Conservation (phyloP, 2,797 vertebrate species). For the Peromyscus nudipes region DNA sequence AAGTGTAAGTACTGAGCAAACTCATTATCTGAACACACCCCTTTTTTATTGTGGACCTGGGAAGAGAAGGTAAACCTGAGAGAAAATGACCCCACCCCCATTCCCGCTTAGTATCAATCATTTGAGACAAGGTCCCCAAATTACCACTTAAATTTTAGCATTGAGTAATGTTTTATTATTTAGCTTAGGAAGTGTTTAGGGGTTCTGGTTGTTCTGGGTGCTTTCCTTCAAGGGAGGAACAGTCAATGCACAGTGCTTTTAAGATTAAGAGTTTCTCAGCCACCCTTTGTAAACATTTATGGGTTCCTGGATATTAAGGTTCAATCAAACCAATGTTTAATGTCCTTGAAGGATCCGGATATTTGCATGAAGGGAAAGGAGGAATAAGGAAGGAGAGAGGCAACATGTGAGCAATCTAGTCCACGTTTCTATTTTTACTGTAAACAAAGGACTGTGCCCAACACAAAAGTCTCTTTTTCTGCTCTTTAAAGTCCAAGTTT, state of each 20-base stretch:
- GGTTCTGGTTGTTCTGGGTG: neutral
- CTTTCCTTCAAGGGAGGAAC: conserved; percentile 46
- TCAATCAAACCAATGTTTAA: conserved; percentile 71
- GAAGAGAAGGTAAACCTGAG: neutral
- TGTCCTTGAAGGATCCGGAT: conserved; percentile 60
- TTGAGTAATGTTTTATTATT: neutral
- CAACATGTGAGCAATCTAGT: neutral
- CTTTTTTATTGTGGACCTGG: neutral
- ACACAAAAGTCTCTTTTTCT: conserved; percentile 42
- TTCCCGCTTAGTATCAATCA: neutral
- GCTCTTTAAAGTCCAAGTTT: neutral
- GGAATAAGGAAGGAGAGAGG: conserved; percentile 46
- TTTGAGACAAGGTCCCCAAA: neutral
- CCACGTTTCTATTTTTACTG: conserved; percentile 30
- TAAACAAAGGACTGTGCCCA: neutral
- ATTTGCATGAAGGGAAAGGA: conserved; percentile 30
- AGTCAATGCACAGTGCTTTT: neutral
- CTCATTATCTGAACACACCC: neutral
- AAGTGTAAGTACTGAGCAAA: neutral
- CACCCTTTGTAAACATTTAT: conserved; percentile 66
- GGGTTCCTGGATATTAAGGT: neutral
- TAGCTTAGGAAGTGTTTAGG: neutral
- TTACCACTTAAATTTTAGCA: conserved; percentile 8
- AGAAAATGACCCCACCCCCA: neutral
- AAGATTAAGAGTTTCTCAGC: conserved; percentile 61